These are phyloP conservation scores for Erpobdella octoculata DNA, from an alignment of 2,888 invertebrate species.

Conservation along the genomic window DNA sequence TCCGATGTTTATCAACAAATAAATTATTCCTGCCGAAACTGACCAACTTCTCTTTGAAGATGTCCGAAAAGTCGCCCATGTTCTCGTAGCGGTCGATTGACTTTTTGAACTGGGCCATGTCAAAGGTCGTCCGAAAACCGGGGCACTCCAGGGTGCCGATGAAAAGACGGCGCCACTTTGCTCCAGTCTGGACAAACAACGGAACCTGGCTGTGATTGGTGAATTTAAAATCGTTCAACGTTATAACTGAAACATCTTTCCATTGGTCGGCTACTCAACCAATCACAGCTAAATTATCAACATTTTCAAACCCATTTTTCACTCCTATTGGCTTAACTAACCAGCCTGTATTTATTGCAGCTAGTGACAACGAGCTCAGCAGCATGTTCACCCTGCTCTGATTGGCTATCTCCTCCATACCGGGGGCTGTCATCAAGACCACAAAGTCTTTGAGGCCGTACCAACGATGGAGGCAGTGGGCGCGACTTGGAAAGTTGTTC, in stretches of 20 bases:
- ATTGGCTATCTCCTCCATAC: slow-evolving; percentile 50
- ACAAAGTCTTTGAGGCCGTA: slow-evolving; percentile 75
- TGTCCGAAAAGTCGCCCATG: slow-evolving; percentile 67
- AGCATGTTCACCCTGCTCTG: slow-evolving; percentile 65
- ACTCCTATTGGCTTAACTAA: slow-evolving; percentile 44
- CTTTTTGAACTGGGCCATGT: slow-evolving; percentile 76
- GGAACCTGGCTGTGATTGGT: slow-evolving; percentile 19
- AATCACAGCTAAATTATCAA: neutral
- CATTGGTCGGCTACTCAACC: neutral
- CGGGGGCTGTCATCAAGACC: slow-evolving; percentile 63
- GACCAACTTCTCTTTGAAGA: slow-evolving; percentile 79
- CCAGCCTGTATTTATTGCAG: slow-evolving; percentile 69
- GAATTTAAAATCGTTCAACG: no score
- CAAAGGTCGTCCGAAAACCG: slow-evolving; percentile 72
- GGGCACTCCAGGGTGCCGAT: slow-evolving; percentile 63
- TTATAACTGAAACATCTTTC: no score
- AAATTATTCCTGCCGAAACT: no score
- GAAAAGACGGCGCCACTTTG: slow-evolving; percentile 11
- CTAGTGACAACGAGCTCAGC: slow-evolving; percentile 73
- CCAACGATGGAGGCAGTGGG: slow-evolving; percentile 53
- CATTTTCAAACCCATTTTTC: neutral
- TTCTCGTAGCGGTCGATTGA: slow-evolving; percentile 74
- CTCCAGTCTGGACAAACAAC: neutral
- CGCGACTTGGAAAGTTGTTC: slow-evolving; percentile 58
- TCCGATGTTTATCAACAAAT: neutral